phyloP scores from a whole-genome alignment of 2,888 invertebrate species.

The Tipula vernalis region DNA sequence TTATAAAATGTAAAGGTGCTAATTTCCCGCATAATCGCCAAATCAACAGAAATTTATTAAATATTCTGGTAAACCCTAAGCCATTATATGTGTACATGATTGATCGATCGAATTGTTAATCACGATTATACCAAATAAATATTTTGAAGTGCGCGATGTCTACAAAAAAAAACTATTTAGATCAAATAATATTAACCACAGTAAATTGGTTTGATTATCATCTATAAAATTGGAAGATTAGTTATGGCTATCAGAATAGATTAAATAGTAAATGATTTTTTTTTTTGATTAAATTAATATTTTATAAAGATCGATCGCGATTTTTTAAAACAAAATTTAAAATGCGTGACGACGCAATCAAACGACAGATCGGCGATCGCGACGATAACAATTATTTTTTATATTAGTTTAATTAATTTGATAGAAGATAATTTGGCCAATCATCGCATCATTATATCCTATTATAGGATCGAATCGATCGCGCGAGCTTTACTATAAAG shows the following conservation, averaged over 20 bases:
- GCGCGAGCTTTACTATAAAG: neutral
- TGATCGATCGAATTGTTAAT: too few relatives aligned
- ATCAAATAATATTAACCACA: neutral
- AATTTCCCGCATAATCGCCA: too few relatives aligned
- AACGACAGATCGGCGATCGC: neutral
- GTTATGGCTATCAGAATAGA: neutral
- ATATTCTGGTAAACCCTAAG: too few relatives aligned
- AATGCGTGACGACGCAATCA: neutral
- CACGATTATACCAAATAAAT: too few relatives aligned
- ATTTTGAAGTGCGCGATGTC: too few relatives aligned
- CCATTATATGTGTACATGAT: too few relatives aligned
- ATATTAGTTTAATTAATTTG: neutral
- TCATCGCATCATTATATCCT: neutral
- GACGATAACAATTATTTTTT: neutral
- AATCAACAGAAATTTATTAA: too few relatives aligned
- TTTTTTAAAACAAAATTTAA: too few relatives aligned
- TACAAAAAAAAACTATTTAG: too few relatives aligned
- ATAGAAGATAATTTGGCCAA: neutral
- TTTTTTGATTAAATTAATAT: too few relatives aligned
- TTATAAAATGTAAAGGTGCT: too few relatives aligned
- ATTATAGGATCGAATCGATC: neutral
- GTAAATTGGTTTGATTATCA: neutral
- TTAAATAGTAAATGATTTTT: neutral
- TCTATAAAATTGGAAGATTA: neutral
- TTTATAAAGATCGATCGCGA: too few relatives aligned